Evolutionary conservation across 2,888 invertebrate genomes (phyloP), one percentile per base, ranked within the genome.

Genomic region (Trichopria drosophilae): DNA sequence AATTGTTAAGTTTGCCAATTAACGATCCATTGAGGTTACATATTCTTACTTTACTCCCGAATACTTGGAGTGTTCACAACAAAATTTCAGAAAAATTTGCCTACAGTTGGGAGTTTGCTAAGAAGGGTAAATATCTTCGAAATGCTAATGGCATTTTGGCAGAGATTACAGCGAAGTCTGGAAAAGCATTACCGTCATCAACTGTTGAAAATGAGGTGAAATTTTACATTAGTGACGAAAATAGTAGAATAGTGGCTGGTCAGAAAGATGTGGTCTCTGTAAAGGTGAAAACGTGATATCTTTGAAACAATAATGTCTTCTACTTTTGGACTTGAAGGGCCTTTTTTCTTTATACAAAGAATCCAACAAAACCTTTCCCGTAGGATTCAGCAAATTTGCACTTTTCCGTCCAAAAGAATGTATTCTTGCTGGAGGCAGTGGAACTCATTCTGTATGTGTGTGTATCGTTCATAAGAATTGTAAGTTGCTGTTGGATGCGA

Each of bases 191-290:
- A 13, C n/a, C 26, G 18, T 10, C 15, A 28, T 42, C 37, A 20
- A 41, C 35, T n/a, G 24, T 42, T 16, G 12, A 4, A 7, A 18
- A 31, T 23, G 36, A 43, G 12, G 47, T 18, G 16, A 24, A 41
- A 10, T 57, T 51, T 24, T 57, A 57, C 41, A 34, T 32, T n/a
- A 37, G 31, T 34, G 48, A 55, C 49, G 41, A 48, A 41, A 41
- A 51, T 36, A 40, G 35, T 19, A 29, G 47, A 28, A n/a, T 52
- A 10, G 29, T 55, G 29, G 48, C 58, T 19, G 48, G 51, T 9
- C 35, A n/a, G 10, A 53, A 48, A 47, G 48, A 57, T 29, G 20
- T 31, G 20, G 39, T 43, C 4, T 45, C 45, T 19, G 2, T 45
- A 9, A 39, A 47, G 29, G 6, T 15, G 15, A 16, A 23, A 29